Evolutionary conservation across 2,797 vertebrate genomes (phyloP), one percentile per base, ranked within the genome.

Genomic region (Champsocephalus gunnari): DNA sequence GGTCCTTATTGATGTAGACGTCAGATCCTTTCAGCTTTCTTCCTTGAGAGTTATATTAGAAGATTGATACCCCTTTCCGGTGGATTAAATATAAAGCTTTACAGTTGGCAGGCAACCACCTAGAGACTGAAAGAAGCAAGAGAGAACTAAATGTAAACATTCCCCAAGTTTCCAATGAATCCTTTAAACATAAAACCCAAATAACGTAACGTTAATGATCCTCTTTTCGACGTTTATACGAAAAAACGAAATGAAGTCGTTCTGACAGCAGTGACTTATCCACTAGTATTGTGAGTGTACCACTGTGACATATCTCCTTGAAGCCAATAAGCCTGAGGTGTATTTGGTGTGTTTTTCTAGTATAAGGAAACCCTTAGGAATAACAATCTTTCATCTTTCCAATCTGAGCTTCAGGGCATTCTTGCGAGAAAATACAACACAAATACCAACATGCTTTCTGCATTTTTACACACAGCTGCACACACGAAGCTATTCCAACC

Each of bases 401-500:
- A 69, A n/a, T 70, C 51, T 43, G 2, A 80, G 67, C 71, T 73
- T 68, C 21, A 48, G 65, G 58, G 53, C 28, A 56, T 28, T 64
- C 44, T 67, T 50, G 45, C 58, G 17, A 55, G 50, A 66, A 79
- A 67, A 64, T 24, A 34, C 12, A 56, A 53, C 34, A 62, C 43
- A 71, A 19, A 61, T 14, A 59, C 56, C 61, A 58, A 47, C 60
- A 53, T 71, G 61, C 19, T 66, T 72, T 49, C 13, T 38, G 49
- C 3, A 0, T 67, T 32, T 74, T 11, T 38, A 59, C 76, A 61
- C 77, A 79, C 74, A 79, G 57, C 62, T 69, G 51, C 66, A 61
- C 57, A 32, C 62, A 73, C 66, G 82, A 73, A 87, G 47, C 57
- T n/a, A 43, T 80, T 77, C 75, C 80, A 81, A 73, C 75, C 38